Evolutionary conservation across 2,797 vertebrate species (phyloP).

Genomic region (Pseudomugil gertrudae): DNA sequence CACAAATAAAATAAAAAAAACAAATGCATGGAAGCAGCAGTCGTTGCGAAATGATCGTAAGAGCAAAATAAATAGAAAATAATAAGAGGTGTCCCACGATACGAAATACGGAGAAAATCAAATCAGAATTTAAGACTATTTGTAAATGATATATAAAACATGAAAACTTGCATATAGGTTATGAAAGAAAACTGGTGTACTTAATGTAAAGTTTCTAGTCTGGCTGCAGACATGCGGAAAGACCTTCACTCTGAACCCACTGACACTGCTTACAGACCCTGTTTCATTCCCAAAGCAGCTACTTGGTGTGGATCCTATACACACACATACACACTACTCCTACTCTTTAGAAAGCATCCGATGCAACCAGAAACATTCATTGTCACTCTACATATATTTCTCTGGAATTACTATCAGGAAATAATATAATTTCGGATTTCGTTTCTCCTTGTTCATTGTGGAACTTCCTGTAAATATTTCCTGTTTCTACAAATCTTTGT

Average conservation of each 20-base stretch:
- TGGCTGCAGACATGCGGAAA: constrained; percentile 34
- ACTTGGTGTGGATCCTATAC: constrained; percentile 21
- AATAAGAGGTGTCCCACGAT: constrained; percentile 7
- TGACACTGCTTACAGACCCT: constrained; percentile 4
- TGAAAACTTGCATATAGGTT: not conserved
- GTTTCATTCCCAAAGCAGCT: constrained; percentile 31
- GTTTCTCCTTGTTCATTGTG: not conserved
- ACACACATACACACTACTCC: constrained; percentile 35
- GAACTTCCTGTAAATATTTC: constrained; percentile 12
- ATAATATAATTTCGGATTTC: constrained; percentile 1
- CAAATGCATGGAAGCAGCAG: not conserved
- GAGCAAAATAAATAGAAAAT: not conserved
- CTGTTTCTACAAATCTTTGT: constrained; percentile 13
- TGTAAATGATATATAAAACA: not conserved
- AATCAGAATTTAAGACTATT: not conserved
- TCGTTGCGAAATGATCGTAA: not conserved
- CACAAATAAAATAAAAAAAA: not conserved
- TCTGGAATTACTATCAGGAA: constrained; percentile 31
- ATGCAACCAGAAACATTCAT: constrained; percentile 57
- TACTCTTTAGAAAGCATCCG: constrained; percentile 21
- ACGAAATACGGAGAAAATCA: constrained; percentile 9
- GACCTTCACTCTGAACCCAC: constrained; percentile 24
- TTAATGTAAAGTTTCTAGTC: constrained; percentile 6
- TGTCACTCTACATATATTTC: constrained; percentile 42
- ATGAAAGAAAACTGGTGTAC: constrained; percentile 1